These are phyloP conservation scores for Aphrocallistes beatrix DNA, from an alignment of 37 sponge, comb jelly and placozoan genomes.

Conservation along the genomic window DNA sequence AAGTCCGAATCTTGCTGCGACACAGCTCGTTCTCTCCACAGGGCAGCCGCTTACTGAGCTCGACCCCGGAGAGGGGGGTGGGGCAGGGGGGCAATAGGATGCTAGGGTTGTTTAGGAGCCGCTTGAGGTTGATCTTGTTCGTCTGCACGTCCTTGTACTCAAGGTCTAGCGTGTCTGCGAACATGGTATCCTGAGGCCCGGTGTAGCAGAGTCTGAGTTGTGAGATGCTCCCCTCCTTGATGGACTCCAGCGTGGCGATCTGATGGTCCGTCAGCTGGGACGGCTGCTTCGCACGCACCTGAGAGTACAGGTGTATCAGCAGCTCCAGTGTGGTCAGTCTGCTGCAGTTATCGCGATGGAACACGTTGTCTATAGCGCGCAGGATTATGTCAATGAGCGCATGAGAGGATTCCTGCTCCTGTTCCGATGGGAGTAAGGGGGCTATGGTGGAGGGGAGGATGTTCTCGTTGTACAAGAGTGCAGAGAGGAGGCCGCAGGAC, in stretches of 20 bases:
- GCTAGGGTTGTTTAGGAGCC: conserved; percentile 55
- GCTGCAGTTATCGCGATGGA: background rate
- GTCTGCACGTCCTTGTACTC: background rate
- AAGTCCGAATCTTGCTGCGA: conserved; percentile 18
- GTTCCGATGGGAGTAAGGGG: background rate
- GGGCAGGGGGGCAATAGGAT: conserved; percentile 80
- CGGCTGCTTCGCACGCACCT: background rate
- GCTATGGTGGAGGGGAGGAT: background rate
- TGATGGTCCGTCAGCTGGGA: background rate
- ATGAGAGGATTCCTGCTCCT: background rate
- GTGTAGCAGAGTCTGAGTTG: conserved; percentile 1
- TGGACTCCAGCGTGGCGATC: conserved; percentile 12
- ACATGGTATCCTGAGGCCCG: background rate
- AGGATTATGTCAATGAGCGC: background rate
- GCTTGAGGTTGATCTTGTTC: background rate
- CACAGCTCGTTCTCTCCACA: conserved; percentile 56
- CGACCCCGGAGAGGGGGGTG: conserved; percentile 86
- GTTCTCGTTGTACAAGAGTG: background rate
- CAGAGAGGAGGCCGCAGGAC: background rate
- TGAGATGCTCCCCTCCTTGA: conserved; percentile 13
- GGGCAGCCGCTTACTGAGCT: conserved; percentile 76
- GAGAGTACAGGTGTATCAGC: conserved; percentile 12
- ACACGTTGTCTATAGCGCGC: background rate
- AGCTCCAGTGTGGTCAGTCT: background rate
- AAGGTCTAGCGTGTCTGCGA: background rate